Conservation (phyloP, 2,113 vertebrate species). For the Miniopterus natalensis region DNA sequence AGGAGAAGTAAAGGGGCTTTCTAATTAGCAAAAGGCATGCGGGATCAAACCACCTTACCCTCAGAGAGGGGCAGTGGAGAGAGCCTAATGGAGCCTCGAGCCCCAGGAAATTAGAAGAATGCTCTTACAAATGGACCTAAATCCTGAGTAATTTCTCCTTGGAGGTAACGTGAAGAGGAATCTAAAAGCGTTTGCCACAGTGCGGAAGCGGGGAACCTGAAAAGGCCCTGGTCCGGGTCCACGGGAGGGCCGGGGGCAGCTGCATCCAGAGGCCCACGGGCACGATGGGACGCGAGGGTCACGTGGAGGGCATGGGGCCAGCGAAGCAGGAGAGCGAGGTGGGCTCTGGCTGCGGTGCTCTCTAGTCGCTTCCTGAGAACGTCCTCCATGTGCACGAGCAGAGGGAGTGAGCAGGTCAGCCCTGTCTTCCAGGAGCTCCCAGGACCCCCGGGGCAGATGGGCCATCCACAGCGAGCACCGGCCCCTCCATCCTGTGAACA, state of each 20-base stretch:
- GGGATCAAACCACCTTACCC: neutral
- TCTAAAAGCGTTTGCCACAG: neutral
- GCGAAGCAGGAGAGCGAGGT: fast-evolving
- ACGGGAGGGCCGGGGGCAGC: neutral
- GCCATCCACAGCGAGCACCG: fast-evolving
- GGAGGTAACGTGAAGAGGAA: neutral
- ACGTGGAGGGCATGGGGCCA: fast-evolving
- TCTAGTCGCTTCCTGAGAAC: neutral
- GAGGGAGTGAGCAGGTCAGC: neutral
- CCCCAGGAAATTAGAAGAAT: slow-evolving; percentile 55
- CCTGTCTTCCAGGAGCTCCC: neutral
- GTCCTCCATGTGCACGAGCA: too few species aligned
- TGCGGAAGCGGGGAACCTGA: neutral
- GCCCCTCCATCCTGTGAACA: too few species aligned
- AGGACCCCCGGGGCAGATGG: neutral
- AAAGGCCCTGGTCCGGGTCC: neutral
- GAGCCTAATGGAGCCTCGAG: neutral
- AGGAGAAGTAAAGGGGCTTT: slow-evolving; percentile 27
- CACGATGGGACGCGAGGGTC: fast-evolving
- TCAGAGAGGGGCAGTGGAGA: neutral
- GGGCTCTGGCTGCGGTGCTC: fast-evolving
- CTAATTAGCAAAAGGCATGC: slow-evolving; percentile 62
- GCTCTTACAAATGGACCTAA: slow-evolving; percentile 22
- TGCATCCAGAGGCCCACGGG: neutral
- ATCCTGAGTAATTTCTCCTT: slow-evolving; percentile 2